These are phyloP conservation scores for Polyommatus icarus DNA, from an alignment of 2,888 invertebrate species.

Conservation along the genomic window DNA sequence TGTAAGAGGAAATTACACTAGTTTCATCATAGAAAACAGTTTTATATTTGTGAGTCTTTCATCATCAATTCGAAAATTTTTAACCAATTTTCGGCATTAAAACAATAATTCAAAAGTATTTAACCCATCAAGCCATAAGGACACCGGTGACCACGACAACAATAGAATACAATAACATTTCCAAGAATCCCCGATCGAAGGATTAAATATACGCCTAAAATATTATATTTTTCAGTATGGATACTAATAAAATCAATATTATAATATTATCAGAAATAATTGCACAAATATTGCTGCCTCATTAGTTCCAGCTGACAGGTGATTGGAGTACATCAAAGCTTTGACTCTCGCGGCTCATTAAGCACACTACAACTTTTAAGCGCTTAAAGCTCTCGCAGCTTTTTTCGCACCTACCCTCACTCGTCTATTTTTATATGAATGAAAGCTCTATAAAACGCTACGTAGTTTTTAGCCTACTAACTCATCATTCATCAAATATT, in stretches of 20 bases:
- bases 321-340: conserved; percentile 24
- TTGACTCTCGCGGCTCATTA: conserved; percentile 14
- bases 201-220: too few species aligned
- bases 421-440: not conserved
- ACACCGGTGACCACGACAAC: too few species aligned
- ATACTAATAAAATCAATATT: not conserved
- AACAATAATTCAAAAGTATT: too few species aligned
- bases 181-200: too few species aligned
- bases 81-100: too few species aligned
- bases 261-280: not conserved
- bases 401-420: not conserved
- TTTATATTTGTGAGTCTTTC: too few species aligned
- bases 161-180: too few species aligned
- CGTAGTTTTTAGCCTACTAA: not conserved
- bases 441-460: not conserved
- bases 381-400: conserved; percentile 8
- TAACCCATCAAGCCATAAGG: too few species aligned
- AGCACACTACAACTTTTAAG: conserved; percentile 14
- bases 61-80: too few species aligned
- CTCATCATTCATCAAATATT: not conserved
- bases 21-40: too few species aligned
- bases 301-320: conserved; percentile 21
- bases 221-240: too few species aligned
- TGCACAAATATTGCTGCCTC: not conserved
- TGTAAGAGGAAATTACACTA: too few species aligned